A percentile compares a stretch with the other conserved stretches of the same genome.
Evolutionary conservation across 2,888 invertebrate genomes (phyloP).

Genomic region (Masnerella sp.): DNA sequence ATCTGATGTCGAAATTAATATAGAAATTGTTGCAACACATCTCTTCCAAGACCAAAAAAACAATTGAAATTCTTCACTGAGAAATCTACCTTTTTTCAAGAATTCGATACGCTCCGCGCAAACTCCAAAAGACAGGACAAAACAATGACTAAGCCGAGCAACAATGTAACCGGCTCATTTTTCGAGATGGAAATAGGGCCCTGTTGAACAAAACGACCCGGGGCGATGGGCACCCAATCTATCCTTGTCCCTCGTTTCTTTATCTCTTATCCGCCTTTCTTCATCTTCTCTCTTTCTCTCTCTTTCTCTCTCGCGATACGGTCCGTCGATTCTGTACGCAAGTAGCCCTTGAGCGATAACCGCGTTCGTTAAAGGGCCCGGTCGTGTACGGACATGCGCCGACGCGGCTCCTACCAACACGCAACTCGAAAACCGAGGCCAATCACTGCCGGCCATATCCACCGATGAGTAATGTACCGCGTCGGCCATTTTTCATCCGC

Average conservation of each 20-base stretch:
- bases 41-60: too few species aligned
- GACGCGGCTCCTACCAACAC: slow-evolving; percentile 32
- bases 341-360: slow-evolving; percentile 60
- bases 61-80: too few species aligned
- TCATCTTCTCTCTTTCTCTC: slow-evolving; percentile 34
- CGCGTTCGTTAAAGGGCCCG: slow-evolving; percentile 57
- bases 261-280: slow-evolving; percentile 5
- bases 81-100: too few species aligned
- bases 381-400: slow-evolving; percentile 26
- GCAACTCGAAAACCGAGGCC: slow-evolving; percentile 25
- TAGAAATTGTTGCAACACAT: too few species aligned
- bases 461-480: slow-evolving; percentile 26
- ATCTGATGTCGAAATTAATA: too few species aligned
- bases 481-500: slow-evolving; percentile 19
- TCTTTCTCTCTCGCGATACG: slow-evolving; percentile 58
- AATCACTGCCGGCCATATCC: slow-evolving; percentile 38
- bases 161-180: slow-evolving; percentile 30
- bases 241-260: background rate
- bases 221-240: slow-evolving; percentile 19
- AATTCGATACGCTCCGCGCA: too few species aligned
- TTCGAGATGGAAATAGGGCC: slow-evolving; percentile 41
- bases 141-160: too few species aligned
- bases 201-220: slow-evolving; percentile 29
- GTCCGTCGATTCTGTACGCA: slow-evolving; percentile 53
- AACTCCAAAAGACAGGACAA: too few species aligned